These are phyloP conservation scores for Meiosimyza platycephala DNA, from an alignment of 2,888 invertebrate species.

Conservation along the genomic window DNA sequence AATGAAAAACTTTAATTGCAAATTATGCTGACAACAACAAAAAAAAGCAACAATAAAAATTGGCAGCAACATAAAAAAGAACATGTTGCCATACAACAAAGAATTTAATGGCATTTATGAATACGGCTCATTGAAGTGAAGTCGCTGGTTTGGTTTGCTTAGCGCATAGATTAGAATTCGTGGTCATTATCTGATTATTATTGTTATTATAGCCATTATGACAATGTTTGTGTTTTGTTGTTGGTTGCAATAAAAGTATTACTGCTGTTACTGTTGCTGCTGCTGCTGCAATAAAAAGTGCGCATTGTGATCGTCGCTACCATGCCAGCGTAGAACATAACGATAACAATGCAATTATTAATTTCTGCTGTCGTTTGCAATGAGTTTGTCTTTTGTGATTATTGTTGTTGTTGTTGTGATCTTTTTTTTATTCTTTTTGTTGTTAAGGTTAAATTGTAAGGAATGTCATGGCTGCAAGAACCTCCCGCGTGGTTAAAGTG, in stretches of 20 bases:
- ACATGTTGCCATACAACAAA: conserved; percentile 4
- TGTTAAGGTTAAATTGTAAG: not conserved
- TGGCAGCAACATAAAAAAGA: not conserved
- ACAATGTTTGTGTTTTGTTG: conserved; percentile 9
- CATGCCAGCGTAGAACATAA: conserved; percentile 12
- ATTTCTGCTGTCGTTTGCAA: conserved; percentile 29
- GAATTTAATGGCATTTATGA: not conserved
- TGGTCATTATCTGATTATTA: conserved; percentile 39
- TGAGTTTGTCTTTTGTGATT: not conserved
- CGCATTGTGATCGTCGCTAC: conserved; percentile 17
- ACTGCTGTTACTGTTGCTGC: conserved; percentile 3
- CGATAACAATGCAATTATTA: conserved; percentile 34
- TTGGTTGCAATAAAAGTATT: conserved; percentile 12
- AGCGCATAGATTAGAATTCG: conserved; percentile 25
- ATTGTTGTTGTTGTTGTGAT: not conserved
- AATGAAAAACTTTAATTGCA: conserved; percentile 23
- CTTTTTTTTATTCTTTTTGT: not conserved
- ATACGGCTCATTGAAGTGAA: not conserved
- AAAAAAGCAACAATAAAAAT: too few relatives aligned
- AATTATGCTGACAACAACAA: conserved; percentile 11
- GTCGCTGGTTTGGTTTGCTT: too few relatives aligned
- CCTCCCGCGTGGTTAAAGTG: conserved; percentile 16
- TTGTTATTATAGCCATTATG: conserved; percentile 27
- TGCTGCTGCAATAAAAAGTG: conserved; percentile 24
- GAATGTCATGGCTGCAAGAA: conserved; percentile 17